phyloP scores from a whole-genome alignment of 2,113 vertebrate genomes.

The Erpornis zantholeuca region DNA sequence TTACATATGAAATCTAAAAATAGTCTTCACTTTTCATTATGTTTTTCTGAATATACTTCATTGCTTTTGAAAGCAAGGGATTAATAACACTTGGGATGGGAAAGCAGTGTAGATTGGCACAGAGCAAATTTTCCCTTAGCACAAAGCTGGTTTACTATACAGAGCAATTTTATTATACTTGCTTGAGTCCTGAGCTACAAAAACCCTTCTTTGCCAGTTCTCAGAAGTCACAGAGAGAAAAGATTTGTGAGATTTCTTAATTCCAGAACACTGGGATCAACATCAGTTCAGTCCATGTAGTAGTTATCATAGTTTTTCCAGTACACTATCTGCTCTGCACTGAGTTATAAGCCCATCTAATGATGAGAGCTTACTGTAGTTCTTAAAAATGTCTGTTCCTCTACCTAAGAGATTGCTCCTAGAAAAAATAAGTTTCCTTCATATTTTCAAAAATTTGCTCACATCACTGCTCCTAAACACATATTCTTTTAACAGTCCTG shows the following conservation, averaged over 20 bases:
- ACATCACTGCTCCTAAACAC: background rate
- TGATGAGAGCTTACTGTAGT: background rate
- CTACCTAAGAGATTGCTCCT: background rate
- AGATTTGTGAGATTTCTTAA: background rate
- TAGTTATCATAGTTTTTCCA: background rate
- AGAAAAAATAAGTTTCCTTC: background rate
- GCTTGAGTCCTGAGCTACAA: background rate
- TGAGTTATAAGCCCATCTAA: background rate
- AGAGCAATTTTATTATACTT: background rate
- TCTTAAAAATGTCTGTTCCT: background rate
- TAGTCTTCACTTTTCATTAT: background rate
- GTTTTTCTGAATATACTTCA: background rate
- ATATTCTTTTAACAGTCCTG: background rate
- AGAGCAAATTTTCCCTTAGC: background rate
- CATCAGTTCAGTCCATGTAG: background rate
- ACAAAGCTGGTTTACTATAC: background rate
- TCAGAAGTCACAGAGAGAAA: background rate
- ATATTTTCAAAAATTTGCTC: background rate
- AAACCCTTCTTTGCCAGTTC: background rate
- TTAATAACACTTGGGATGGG: background rate
- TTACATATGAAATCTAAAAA: conserved; percentile 54
- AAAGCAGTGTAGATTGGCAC: background rate
- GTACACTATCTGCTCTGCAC: background rate
- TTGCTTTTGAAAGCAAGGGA: conserved; percentile 7
- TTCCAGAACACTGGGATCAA: background rate